Evolutionary conservation across 2,797 vertebrate species (phyloP).

Genomic region (Sebastiscus tertius): DNA sequence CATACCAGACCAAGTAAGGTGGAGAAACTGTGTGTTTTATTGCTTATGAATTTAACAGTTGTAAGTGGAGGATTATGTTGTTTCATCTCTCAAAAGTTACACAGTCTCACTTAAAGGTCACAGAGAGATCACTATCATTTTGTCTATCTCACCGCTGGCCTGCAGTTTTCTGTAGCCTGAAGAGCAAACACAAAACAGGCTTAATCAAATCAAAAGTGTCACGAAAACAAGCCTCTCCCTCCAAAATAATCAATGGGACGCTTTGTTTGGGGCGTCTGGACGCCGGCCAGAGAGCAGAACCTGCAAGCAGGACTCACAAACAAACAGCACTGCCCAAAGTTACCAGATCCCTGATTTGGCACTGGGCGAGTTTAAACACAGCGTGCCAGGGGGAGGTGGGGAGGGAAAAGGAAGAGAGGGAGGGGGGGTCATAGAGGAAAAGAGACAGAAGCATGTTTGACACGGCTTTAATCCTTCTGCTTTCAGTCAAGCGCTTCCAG

Average conservation of each 20-base stretch:
- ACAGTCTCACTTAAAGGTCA: conserved; percentile 28
- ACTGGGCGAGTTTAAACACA: conserved; percentile 64
- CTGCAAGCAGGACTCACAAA: conserved; percentile 69
- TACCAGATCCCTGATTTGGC: conserved; percentile 76
- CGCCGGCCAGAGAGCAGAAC: conserved; percentile 72
- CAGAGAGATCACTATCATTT: conserved; percentile 26
- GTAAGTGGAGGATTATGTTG: neutral
- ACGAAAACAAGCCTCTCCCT: conserved; percentile 70
- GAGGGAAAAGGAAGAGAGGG: neutral
- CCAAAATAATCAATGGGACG: conserved; percentile 70
- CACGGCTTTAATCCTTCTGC: conserved; percentile 80
- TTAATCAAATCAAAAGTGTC: conserved; percentile 74
- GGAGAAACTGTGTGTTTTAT: neutral
- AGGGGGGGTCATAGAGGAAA: conserved; percentile 63
- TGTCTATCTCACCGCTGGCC: conserved; percentile 18
- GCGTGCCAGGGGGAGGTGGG: conserved; percentile 50
- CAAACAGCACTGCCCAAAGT: conserved; percentile 71
- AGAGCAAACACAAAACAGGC: conserved; percentile 63
- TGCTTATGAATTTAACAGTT: neutral
- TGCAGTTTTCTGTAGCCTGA: conserved; percentile 44
- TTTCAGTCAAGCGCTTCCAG: conserved; percentile 73
- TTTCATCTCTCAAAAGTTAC: conserved; percentile 1
- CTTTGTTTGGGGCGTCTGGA: conserved; percentile 77
- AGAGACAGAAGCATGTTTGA: conserved; percentile 80
- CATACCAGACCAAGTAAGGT: neutral